phyloP scores from a whole-genome alignment of 2,888 invertebrate genomes.

The Ceraclea dissimilis region DNA sequence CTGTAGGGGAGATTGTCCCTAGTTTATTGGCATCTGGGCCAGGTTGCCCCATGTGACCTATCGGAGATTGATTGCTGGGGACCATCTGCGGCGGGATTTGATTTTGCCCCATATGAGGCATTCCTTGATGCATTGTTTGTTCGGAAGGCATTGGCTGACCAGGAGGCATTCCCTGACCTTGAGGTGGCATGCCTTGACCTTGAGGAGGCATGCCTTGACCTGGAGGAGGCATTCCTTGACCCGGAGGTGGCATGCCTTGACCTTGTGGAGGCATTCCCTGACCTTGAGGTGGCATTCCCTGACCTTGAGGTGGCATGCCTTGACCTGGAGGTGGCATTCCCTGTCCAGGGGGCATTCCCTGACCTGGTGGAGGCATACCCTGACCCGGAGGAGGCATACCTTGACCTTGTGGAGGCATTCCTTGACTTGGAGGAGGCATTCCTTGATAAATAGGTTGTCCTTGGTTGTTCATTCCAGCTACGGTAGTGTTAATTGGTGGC shows the following conservation, averaged over 20 bases:
- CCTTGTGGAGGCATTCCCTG: conserved; percentile 29
- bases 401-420: conserved; percentile 13
- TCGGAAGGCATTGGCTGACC: conserved; percentile 18
- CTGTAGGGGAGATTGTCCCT: conserved; percentile 23
- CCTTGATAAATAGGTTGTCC: conserved; percentile 23
- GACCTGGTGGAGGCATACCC: conserved; percentile 23
- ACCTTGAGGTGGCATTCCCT: conserved; percentile 16
- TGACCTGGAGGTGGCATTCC: conserved; percentile 30
- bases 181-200: conserved; percentile 29
- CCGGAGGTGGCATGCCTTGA: conserved; percentile 29
- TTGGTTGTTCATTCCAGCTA: conserved; percentile 26
- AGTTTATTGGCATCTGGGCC: conserved; percentile 11
- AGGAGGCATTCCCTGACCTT: conserved; percentile 23
- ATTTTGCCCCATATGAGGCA: conserved; percentile 18
- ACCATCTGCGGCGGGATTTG: conserved; percentile 16
- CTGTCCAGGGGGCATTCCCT: conserved; percentile 23
- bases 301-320: conserved; percentile 27
- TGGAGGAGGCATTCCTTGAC: conserved; percentile 33
- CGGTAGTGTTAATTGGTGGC: conserved; percentile 31
- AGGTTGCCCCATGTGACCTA: conserved; percentile 25
- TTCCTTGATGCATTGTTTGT: conserved; percentile 10
- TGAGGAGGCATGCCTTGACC: conserved; percentile 29
- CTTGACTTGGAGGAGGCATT: conserved; percentile 10
- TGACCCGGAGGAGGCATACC: conserved; percentile 11
- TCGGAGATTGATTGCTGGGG: conserved; percentile 18